Conservation (phyloP, 2,888 invertebrate species). For the Limenitis camilla region DNA sequence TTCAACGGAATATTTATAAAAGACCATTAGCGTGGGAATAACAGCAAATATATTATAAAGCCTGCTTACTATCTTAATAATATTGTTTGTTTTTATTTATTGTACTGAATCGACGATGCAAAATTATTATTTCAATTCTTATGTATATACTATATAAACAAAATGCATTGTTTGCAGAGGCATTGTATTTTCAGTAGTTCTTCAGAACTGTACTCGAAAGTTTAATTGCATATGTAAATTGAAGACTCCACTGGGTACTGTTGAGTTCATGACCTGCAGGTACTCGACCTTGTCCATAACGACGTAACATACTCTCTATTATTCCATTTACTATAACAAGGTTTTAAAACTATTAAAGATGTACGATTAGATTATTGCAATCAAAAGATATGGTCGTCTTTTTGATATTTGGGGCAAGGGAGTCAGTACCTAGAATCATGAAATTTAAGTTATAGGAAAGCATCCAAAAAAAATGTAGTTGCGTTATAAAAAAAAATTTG, state of each 20-base stretch:
- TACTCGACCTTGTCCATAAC: slow-evolving; percentile 31
- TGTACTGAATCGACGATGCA: not conserved
- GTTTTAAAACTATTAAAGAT: too few relatives aligned
- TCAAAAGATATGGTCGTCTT: too few relatives aligned
- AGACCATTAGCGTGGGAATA: not conserved
- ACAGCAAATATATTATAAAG: not conserved
- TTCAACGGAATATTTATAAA: not conserved
- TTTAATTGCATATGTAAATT: slow-evolving; percentile 52
- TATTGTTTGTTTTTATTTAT: not conserved
- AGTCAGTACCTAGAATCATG: too few relatives aligned
- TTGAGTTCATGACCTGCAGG: slow-evolving; percentile 34
- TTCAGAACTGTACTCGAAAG: slow-evolving; percentile 32
- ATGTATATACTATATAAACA: slow-evolving; percentile 8
- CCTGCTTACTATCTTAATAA: not conserved
- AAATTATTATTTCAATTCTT: slow-evolving; percentile 4
- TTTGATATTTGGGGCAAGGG: too few relatives aligned
- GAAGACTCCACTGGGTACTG: slow-evolving; percentile 26
- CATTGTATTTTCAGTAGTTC: slow-evolving; percentile 19
- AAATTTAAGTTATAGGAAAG: too few relatives aligned
- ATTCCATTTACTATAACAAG: not conserved
- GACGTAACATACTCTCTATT: slow-evolving; percentile 2
- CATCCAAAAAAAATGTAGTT: too few relatives aligned
- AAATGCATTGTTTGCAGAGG: slow-evolving; percentile 13
- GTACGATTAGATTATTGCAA: too few relatives aligned
- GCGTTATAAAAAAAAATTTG: too few relatives aligned